These are phyloP conservation scores for Acleris laterana DNA, from an alignment of 2,888 invertebrate genomes.

Conservation along the genomic window DNA sequence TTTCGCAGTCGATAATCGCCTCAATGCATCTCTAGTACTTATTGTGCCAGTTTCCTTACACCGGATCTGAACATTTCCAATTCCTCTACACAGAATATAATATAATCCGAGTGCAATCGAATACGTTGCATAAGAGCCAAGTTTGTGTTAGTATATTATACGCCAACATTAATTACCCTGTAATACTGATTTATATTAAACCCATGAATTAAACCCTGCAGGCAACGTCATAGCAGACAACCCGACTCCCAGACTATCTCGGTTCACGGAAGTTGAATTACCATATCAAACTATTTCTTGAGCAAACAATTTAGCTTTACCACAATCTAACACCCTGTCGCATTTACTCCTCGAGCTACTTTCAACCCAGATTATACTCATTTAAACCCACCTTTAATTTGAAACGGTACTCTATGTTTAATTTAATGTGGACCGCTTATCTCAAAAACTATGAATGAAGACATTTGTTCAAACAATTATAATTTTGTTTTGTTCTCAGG, in stretches of 20 bases:
- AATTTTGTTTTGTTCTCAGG: conserved; percentile 38
- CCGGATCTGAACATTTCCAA: no score
- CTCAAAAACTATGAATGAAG: conserved; percentile 59
- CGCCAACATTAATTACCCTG: no score
- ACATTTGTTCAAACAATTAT: conserved; percentile 46
- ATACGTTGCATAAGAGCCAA: no score
- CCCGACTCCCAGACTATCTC: conserved; percentile 62
- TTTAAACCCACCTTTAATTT: conserved; percentile 39
- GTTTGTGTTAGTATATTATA: no score
- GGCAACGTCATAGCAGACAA: conserved; percentile 50
- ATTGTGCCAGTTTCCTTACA: no score
- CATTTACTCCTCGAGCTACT: conserved; percentile 39
- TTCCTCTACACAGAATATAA: no score
- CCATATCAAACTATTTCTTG: conserved; percentile 69
- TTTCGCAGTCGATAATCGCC: no score
- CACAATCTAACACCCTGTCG: conserved; percentile 53
- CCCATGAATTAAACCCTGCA: conserved; percentile 10
- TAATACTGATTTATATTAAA: no score
- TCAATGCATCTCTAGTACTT: no score
- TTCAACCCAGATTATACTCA: conserved; percentile 19
- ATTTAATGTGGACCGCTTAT: conserved; percentile 53
- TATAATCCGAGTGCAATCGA: no score
- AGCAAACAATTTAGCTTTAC: conserved; percentile 56
- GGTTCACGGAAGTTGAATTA: conserved; percentile 71
- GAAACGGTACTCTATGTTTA: conserved; percentile 46